These are phyloP conservation scores for Smithornis capensis DNA, from an alignment of 2,113 vertebrate genomes.

Conservation along the genomic window DNA sequence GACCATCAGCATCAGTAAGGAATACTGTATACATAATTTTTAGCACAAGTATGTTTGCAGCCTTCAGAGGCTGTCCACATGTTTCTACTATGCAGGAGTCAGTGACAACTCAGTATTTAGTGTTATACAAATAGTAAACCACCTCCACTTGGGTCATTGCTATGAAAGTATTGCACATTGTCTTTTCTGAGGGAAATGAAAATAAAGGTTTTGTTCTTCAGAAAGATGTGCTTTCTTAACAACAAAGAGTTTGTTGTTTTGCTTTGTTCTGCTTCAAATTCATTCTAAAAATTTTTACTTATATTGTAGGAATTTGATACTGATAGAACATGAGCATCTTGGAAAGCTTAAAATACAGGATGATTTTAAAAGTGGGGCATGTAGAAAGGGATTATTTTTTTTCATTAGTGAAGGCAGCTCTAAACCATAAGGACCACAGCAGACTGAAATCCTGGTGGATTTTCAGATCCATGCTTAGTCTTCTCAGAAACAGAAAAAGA, in stretches of 20 bases:
- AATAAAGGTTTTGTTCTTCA: not conserved
- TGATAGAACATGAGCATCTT: not conserved
- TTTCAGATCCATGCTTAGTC: conserved; percentile 11
- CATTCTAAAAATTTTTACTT: not conserved
- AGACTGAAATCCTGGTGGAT: not conserved
- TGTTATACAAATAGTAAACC: not conserved
- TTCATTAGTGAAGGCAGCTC: conserved; percentile 2
- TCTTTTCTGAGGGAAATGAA: not conserved
- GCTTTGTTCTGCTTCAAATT: not conserved
- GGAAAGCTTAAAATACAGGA: conserved; percentile 1
- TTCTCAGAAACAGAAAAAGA: not conserved
- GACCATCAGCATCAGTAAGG: not conserved
- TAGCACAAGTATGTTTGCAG: not conserved
- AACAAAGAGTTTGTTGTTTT: not conserved
- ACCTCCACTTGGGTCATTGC: not conserved
- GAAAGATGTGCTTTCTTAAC: not conserved
- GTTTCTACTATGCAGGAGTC: not conserved
- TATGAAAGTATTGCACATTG: not conserved
- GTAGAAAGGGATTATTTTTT: not conserved
- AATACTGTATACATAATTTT: not conserved
- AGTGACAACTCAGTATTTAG: not conserved
- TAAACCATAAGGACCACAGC: not conserved
- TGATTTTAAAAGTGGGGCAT: not conserved
- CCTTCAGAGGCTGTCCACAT: not conserved
- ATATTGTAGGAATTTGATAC: not conserved